These are phyloP conservation scores for Drosophila subsilvestris DNA, from an alignment of 2,888 invertebrate genomes.

Conservation along the genomic window DNA sequence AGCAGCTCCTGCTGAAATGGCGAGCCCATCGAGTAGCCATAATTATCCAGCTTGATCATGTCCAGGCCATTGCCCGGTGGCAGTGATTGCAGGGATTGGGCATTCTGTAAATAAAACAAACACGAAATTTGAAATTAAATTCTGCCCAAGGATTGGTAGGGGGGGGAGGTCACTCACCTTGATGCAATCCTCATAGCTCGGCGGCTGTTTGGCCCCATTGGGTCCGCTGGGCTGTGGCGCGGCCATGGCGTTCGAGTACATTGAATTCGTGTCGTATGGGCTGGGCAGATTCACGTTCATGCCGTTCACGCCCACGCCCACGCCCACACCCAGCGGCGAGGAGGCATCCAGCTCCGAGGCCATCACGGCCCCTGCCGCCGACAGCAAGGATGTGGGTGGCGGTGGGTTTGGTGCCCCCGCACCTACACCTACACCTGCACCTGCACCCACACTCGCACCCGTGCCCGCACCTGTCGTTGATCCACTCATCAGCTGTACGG, in stretches of 20 bases:
- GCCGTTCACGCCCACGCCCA: not conserved
- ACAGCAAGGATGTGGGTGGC: not conserved
- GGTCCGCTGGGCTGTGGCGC: constrained; percentile 86
- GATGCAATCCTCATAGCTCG: constrained; percentile 95
- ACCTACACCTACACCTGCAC: not conserved
- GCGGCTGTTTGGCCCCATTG: constrained; percentile 90
- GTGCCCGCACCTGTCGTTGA: constrained; percentile 7
- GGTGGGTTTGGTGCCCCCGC: not conserved
- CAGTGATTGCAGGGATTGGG: constrained; percentile 87
- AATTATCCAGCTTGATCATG: constrained; percentile 86
- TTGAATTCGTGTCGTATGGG: constrained; percentile 92
- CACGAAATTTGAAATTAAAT: not conserved
- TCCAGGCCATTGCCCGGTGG: constrained; percentile 78
- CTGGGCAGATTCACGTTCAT: constrained; percentile 87
- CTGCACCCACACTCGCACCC: constrained; percentile 3
- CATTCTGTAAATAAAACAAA: constrained; percentile 84
- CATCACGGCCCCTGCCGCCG: constrained; percentile 12
- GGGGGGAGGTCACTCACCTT: constrained; percentile 85
- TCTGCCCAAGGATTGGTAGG: not conserved
- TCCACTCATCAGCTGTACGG: constrained; percentile 4
- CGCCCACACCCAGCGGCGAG: constrained; percentile 26
- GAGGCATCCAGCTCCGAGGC: constrained; percentile 34
- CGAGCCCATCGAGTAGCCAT: constrained; percentile 85
- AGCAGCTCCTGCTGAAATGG: constrained; percentile 84
- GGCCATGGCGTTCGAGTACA: constrained; percentile 92